Percentiles rank a stretch among this genome's conserved stretches.
Conservation (phyloP, 2,888 invertebrate genomes). For the Salticus scenicus region DNA sequence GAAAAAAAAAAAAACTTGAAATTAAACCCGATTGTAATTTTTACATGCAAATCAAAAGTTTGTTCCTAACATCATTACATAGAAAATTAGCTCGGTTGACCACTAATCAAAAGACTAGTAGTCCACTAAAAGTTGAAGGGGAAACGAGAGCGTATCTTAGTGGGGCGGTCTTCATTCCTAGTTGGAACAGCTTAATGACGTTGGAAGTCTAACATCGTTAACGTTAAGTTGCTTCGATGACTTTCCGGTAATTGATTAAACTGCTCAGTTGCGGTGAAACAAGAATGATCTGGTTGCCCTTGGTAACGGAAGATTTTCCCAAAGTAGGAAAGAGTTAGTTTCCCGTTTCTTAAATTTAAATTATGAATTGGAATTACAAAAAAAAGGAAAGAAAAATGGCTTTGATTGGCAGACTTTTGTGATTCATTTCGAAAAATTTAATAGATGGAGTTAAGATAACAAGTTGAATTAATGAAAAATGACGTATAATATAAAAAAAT, state of each 20-base stretch:
- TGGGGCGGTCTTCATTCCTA: neutral
- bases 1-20: no score
- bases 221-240: conserved; percentile 30
- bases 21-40: no score
- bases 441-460: no score
- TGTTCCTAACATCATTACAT: neutral
- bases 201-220: conserved; percentile 52
- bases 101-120: conserved; percentile 20
- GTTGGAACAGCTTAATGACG: conserved; percentile 54
- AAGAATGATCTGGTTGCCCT: conserved; percentile 50
- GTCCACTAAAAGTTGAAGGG: conserved; percentile 1
- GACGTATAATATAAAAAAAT: no score
- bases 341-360: neutral
- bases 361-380: neutral
- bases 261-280: conserved; percentile 51
- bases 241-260: conserved; percentile 63
- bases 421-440: no score
- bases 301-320: conserved; percentile 32
- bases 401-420: no score
- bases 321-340: neutral
- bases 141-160: neutral
- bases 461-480: no score
- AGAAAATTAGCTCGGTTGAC: conserved; percentile 10
- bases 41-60: neutral
- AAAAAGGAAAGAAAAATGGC: no score